Evolutionary conservation across 2,888 invertebrate genomes (phyloP).

Genomic region (Carabus problematicus): DNA sequence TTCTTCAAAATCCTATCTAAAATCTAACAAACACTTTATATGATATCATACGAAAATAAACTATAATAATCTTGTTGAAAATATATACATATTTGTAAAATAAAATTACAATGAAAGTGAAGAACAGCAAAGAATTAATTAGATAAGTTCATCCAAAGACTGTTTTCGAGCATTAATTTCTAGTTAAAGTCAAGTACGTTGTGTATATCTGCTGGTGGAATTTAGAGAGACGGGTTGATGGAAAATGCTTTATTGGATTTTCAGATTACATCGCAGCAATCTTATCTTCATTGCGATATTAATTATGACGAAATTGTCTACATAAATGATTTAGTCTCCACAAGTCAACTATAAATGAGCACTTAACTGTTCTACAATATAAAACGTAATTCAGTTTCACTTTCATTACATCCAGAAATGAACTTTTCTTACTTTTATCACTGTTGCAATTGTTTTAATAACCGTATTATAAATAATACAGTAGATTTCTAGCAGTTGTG

Average conservation of each 20-base stretch:
- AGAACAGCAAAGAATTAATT: conserved; percentile 31
- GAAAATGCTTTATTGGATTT: conserved; percentile 29
- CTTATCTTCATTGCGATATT: conserved; percentile 23
- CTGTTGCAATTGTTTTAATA: conserved; percentile 28
- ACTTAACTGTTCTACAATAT: conserved; percentile 20
- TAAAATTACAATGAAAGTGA: conserved; percentile 16
- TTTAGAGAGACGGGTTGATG: conserved; percentile 8
- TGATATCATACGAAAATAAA: too few species aligned
- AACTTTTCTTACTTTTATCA: conserved; percentile 24
- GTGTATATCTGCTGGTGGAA: too few species aligned
- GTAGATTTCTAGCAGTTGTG: too few species aligned
- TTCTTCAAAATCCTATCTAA: not conserved
- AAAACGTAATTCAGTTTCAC: conserved; percentile 32
- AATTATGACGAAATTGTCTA: conserved; percentile 35
- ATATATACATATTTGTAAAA: too few species aligned
- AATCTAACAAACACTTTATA: too few species aligned
- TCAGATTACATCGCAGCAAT: conserved; percentile 11
- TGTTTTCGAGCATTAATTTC: conserved; percentile 25
- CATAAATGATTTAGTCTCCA: conserved; percentile 35
- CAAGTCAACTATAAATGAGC: conserved; percentile 35
- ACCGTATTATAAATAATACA: not conserved
- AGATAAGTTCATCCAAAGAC: conserved; percentile 23
- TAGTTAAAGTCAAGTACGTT: conserved; percentile 19
- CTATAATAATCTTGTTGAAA: too few species aligned
- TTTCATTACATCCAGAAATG: conserved; percentile 31